phyloP scores from a whole-genome alignment of 2,888 invertebrate species.

The Dryadula phaetusa region DNA sequence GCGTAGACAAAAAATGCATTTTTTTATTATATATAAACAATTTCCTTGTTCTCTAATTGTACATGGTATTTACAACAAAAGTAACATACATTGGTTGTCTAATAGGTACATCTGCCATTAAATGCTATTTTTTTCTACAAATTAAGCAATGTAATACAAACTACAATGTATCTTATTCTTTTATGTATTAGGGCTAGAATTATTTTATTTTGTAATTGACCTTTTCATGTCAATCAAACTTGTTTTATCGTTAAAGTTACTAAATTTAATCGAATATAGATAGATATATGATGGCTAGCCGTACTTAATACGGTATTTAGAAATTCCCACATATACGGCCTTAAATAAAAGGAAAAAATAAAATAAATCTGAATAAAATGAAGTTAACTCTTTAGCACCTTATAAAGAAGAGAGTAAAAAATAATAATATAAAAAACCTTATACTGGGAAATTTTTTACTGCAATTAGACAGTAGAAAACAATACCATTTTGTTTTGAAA shows the following conservation, averaged over 20 bases:
- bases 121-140: conserved; percentile 3
- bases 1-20: conserved; percentile 8
- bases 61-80: conserved; percentile 19
- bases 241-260: conserved; percentile 41
- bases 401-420: too few species aligned
- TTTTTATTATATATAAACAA: background rate
- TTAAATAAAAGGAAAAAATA: too few species aligned
- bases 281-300: too few species aligned
- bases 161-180: background rate
- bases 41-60: conserved; percentile 31
- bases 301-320: too few species aligned
- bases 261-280: conserved; percentile 5
- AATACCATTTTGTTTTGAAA: too few species aligned
- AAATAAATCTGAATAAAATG: too few species aligned
- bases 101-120: background rate
- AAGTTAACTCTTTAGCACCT: too few species aligned
- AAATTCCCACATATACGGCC: too few species aligned
- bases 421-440: too few species aligned
- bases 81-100: conserved; percentile 14
- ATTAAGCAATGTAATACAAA: background rate
- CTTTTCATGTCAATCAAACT: conserved; percentile 52
- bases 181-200: background rate
- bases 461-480: too few species aligned
- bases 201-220: conserved; percentile 42
- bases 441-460: too few species aligned